A percentile compares a stretch with the other conserved stretches of the same genome.
Evolutionary conservation across 2,113 vertebrate species (phyloP).

Genomic region (Gambusia holbrooki): DNA sequence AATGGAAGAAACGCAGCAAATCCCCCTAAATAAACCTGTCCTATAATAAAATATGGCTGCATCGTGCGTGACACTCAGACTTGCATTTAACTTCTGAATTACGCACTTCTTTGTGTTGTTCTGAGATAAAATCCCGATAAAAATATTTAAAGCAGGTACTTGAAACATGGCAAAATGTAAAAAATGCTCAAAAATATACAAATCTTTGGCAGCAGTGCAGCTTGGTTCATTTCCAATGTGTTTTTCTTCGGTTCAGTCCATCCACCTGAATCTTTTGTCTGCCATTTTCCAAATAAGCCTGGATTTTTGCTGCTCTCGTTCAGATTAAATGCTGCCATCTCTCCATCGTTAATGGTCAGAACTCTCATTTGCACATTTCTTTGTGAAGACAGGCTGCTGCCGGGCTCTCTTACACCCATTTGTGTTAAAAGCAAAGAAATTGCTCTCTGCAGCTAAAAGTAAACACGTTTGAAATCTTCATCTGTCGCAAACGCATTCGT

Average conservation of each 20-base stretch:
- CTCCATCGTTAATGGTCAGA: not conserved
- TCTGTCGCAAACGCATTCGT: not conserved
- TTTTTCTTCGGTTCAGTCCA: not conserved
- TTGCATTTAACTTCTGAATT: too few relatives aligned
- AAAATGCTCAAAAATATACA: not conserved
- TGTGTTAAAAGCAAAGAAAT: constrained; percentile 1
- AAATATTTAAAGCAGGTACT: not conserved
- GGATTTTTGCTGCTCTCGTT: not conserved
- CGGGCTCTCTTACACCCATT: not conserved
- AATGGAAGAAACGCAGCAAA: not conserved
- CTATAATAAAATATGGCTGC: too few relatives aligned
- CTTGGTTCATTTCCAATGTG: not conserved
- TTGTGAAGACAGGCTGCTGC: not conserved
- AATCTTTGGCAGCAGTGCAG: not conserved
- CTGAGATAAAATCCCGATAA: not conserved
- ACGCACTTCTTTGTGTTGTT: not conserved
- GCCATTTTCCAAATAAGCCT: not conserved
- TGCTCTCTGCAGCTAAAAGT: not conserved
- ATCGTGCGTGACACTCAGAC: too few relatives aligned
- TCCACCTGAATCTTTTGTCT: not conserved
- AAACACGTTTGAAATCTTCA: not conserved
- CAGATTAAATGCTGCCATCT: not conserved
- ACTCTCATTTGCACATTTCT: not conserved
- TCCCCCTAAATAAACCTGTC: not conserved
- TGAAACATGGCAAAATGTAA: not conserved